Conservation (phyloP, 2,797 vertebrate species). For the Anabas testudineus region DNA sequence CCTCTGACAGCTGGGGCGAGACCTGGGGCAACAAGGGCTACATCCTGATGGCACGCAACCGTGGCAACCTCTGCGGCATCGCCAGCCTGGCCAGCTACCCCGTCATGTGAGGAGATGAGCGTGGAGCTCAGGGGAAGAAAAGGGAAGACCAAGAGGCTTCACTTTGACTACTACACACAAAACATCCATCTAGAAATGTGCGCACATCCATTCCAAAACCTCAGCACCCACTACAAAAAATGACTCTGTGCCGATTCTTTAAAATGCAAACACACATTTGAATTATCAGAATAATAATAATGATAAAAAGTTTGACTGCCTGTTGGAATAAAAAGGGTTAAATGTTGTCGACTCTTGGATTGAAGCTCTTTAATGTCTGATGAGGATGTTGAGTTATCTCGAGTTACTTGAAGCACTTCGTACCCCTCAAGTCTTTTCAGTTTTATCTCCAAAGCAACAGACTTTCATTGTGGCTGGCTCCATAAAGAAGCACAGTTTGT, state of each 20-base stretch:
- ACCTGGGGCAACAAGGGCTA: slow-evolving; percentile 85
- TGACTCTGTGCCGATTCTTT: background rate
- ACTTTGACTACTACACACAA: slow-evolving; percentile 18
- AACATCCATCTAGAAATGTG: background rate
- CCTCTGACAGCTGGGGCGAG: slow-evolving; percentile 83
- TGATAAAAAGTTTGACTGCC: background rate
- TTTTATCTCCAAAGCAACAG: slow-evolving; percentile 33
- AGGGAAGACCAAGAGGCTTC: background rate
- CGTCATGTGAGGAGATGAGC: slow-evolving; percentile 71
- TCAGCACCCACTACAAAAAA: slow-evolving; percentile 3
- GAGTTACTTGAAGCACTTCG: slow-evolving; percentile 48
- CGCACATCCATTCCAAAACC: background rate
- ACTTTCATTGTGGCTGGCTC: background rate
- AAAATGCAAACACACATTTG: background rate
- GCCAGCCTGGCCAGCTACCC: slow-evolving; percentile 86
- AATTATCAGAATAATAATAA: background rate
- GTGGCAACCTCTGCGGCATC: slow-evolving; percentile 86
- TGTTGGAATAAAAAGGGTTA: background rate
- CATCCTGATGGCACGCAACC: slow-evolving; percentile 87
- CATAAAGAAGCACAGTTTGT: background rate
- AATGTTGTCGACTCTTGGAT: slow-evolving; percentile 2
- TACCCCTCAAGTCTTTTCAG: background rate
- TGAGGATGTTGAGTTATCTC: slow-evolving; percentile 11
- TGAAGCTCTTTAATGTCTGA: background rate
- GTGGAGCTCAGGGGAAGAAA: background rate